Percentiles rank a stretch among this genome's conserved stretches.
Evolutionary conservation across 2,888 invertebrate genomes (phyloP).

Genomic region (Adela reaumurella): DNA sequence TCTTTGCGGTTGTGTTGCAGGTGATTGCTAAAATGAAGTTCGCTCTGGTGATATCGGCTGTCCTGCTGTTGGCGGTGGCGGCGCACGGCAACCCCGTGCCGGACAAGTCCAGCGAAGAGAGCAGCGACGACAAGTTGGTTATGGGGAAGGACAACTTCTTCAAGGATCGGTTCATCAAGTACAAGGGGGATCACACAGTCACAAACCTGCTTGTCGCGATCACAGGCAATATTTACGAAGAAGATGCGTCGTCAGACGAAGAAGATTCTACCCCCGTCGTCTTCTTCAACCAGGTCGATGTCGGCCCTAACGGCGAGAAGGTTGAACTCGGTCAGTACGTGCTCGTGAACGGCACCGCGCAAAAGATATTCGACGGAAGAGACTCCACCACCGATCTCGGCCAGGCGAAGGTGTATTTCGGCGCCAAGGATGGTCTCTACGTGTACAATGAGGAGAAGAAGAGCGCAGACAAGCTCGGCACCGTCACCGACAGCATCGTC

Average conservation of each 20-base stretch:
- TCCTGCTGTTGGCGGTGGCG: too few species aligned
- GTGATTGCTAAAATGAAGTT: too few species aligned
- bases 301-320: constrained; percentile 13
- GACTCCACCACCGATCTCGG: constrained; percentile 32
- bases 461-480: constrained; percentile 31
- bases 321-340: constrained; percentile 21
- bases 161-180: constrained; percentile 15
- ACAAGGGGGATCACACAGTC: constrained; percentile 20
- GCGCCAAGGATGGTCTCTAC: constrained; percentile 26
- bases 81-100: too few species aligned
- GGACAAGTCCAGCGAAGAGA: too few species aligned
- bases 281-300: constrained; percentile 23
- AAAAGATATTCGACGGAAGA: constrained; percentile 24
- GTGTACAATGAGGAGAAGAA: constrained; percentile 22
- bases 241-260: constrained; percentile 8
- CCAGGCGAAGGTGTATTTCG: constrained; percentile 24
- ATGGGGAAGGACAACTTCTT: constrained; percentile 17
- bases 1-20: too few species aligned
- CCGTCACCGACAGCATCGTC: constrained; percentile 23
- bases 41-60: too few species aligned
- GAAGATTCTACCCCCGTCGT: constrained; percentile 7
- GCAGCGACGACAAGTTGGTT: constrained; percentile 12
- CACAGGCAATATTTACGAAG: constrained; percentile 18
- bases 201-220: constrained; percentile 22
- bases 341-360: constrained; percentile 15